phyloP scores from a whole-genome alignment of 1,140 invertebrate genomes.

The Glomeris maerens region DNA sequence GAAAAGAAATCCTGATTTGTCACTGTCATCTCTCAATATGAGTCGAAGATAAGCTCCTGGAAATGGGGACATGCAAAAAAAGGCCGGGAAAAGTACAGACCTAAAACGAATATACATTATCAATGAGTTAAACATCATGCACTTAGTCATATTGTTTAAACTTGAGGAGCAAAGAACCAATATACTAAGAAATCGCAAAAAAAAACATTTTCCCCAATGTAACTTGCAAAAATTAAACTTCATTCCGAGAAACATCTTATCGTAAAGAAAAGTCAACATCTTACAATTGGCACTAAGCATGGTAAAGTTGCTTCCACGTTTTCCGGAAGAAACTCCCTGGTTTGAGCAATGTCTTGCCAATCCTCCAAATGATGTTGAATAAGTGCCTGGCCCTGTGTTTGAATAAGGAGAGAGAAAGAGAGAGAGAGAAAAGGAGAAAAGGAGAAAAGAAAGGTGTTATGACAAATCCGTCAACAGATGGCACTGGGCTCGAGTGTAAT shows the following conservation, averaged over 20 bases:
- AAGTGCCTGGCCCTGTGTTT: conserved; percentile 15
- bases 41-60: too few species aligned
- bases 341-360: conserved; percentile 73
- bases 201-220: neutral
- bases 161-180: neutral
- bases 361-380: conserved; percentile 68
- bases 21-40: too few species aligned
- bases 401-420: neutral
- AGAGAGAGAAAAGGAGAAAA: neutral
- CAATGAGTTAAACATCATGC: neutral
- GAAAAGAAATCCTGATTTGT: too few species aligned
- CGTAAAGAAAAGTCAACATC: neutral
- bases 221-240: neutral
- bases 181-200: neutral
- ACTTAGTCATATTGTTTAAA: neutral
- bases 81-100: too few species aligned
- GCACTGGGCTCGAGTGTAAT: neutral
- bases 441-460: neutral
- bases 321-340: conserved; percentile 65
- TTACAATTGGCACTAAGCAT: too few species aligned
- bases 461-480: neutral
- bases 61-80: too few species aligned
- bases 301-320: conserved; percentile 64
- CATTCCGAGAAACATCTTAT: neutral
- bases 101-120: too few species aligned